Evolutionary conservation across 2,113 vertebrate species (phyloP), one percentile per base, ranked within the genome.

Genomic region (Haplochromis burtoni): DNA sequence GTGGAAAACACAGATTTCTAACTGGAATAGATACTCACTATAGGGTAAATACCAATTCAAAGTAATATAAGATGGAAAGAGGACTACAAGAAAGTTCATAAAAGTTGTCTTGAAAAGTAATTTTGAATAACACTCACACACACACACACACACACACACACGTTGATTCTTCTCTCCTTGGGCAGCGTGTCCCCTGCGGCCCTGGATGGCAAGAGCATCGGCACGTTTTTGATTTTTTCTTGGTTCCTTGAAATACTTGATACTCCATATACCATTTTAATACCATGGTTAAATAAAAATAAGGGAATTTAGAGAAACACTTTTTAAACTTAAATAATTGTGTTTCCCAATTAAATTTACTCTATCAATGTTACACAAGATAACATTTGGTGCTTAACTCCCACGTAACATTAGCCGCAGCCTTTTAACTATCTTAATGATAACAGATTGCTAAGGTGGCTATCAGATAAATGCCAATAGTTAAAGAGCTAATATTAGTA

Each of bases 1-100:
- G 73, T 78, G 71, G 42, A 49, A 49, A 78, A 49, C 45, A 78
- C 6, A 31, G 45, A 31, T 49, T 78, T 78, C 26, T 51, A 78
- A 78, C 42, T 78, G 3, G 26, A 29, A 49, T 31, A 78, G 73
- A 78, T 49, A 78, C 71, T 49, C 16, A 76, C 71, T 47, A 29
- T 47, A 76, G 24, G 16, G 42, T 49, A 47, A 76, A 76, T 47
- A 76, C 42, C 42, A 19, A 78, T 49, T 78, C 71, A 49, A 78
- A 78, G 45, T 31, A 78, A 78, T 78, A 78, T 31, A 78, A 78
- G 26, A 31, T 49, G 10, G 26, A 78, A 78, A 49, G 71, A 78
- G 7, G 26, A 29, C 42, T 49, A 1, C 24, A 12, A 29, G 26
- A 78, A 49, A 31, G 24, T 78, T 49, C 45, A 49, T 49, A 49